Conservation (phyloP, 2,113 vertebrate genomes). For the Toxotes jaculatrix region DNA sequence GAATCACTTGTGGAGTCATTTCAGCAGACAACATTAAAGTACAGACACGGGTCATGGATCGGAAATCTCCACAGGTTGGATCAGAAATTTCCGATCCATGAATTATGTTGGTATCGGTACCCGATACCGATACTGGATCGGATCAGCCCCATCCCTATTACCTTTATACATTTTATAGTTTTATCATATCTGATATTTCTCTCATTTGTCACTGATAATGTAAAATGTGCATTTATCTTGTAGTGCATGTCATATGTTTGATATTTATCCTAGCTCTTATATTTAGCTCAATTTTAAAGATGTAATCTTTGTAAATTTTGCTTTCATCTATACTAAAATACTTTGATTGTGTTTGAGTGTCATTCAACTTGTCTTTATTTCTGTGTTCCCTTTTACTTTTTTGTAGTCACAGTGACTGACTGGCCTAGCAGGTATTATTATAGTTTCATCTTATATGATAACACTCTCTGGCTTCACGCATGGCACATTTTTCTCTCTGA, state of each 20-base stretch:
- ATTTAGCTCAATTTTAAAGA: not conserved
- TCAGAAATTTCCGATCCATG: too few relatives aligned
- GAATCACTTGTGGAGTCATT: too few relatives aligned
- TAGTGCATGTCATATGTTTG: not conserved
- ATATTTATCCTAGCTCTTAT: not conserved
- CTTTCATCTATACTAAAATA: not conserved
- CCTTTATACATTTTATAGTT: not conserved
- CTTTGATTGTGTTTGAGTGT: not conserved
- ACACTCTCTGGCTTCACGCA: conserved; percentile 33
- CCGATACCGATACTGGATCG: too few relatives aligned
- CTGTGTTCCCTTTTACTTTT: not conserved
- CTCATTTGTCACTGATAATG: not conserved
- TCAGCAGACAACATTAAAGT: too few relatives aligned
- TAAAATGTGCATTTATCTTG: not conserved
- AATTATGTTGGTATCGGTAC: too few relatives aligned
- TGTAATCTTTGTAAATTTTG: not conserved
- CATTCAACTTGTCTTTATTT: not conserved
- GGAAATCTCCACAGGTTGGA: too few relatives aligned
- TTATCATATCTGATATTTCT: not conserved
- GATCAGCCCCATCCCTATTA: too few relatives aligned
- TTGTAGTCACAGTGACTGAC: conserved; percentile 2
- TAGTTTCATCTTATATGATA: conserved; percentile 47
- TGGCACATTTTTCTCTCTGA: conserved; percentile 49
- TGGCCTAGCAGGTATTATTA: conserved; percentile 4
- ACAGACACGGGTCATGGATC: too few relatives aligned